phyloP scores from a whole-genome alignment of 2,888 invertebrate genomes.

The Gastracanthus pulcherrimus region DNA sequence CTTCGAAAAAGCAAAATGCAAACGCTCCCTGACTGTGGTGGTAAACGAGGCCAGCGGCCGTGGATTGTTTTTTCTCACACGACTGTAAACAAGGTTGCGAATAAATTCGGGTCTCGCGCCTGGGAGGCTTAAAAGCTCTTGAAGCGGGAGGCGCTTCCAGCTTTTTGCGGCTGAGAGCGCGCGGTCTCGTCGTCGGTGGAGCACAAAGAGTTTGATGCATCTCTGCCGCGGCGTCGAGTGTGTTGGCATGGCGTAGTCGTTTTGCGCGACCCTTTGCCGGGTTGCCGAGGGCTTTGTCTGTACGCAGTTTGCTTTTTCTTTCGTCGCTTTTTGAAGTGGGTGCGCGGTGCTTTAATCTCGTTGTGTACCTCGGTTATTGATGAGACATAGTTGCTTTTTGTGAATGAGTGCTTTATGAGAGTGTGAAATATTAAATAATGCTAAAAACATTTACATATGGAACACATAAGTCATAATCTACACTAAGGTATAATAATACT shows the following conservation, averaged over 20 bases:
- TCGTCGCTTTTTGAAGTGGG: neutral
- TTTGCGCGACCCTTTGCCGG: neutral
- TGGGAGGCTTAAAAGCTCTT: conserved; percentile 73
- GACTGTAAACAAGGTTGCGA: conserved; percentile 69
- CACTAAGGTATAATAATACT: too few species aligned
- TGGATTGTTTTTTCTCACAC: conserved; percentile 70
- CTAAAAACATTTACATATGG: too few species aligned
- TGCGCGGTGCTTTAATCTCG: neutral
- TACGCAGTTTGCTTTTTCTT: neutral
- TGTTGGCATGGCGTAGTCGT: neutral
- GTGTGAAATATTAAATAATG: too few species aligned
- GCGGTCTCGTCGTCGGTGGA: neutral
- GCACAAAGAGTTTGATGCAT: neutral
- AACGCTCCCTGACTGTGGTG: too few species aligned
- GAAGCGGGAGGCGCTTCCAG: conserved; percentile 58
- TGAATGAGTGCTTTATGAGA: too few species aligned
- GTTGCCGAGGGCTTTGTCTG: neutral
- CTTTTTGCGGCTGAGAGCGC: neutral
- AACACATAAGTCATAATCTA: too few species aligned
- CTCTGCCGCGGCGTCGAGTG: neutral
- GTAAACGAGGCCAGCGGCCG: conserved; percentile 52
- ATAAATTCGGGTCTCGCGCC: conserved; percentile 72
- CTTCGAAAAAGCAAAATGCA: too few species aligned
- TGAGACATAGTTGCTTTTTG: too few species aligned
- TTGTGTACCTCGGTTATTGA: too few species aligned